Evolutionary conservation across 2,113 vertebrate genomes (phyloP), one percentile per base, ranked within the genome.

Genomic region (Oenanthe melanoleuca): DNA sequence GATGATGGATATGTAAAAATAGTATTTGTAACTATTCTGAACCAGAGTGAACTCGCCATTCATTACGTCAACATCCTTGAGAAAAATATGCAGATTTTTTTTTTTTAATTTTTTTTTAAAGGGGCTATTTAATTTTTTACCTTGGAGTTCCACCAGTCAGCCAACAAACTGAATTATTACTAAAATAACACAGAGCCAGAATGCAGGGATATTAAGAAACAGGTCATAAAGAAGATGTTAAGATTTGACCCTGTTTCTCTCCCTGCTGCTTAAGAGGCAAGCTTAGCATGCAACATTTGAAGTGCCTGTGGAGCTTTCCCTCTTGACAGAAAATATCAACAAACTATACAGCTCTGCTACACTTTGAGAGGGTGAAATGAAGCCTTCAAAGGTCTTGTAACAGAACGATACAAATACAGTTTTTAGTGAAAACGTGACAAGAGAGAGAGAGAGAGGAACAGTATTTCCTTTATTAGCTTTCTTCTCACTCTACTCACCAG

Each of bases 371-470:
- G 84, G 72, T 15, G 42, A 92, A 95, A 93, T 18, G 25, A 24
- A 83, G 47, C 64, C 53, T 90, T 78, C 86, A 92, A 85, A 93
- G 72, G 40, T 73, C 64, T 77, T 80, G 56, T 38, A 83, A 90
- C 29, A 61, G 55, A 94, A 86, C 78, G 49, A 88, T 45, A 83
- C 14, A 88, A 95, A 65, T 59, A 78, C 6, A 70, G 20, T 24
- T 80, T 90, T 65, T 86, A 71, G 72, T 64, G 44, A 88, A 80
- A 86, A 93, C 0, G 4, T 55, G 60, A 88, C 67, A 73, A 55
- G 11, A 34, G 25, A 72, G 33, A 67, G n/a, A 67, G 22, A 28
- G 18, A 66, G 47, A 13, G 37, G 55, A 78, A 33, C 34, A 20
- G 33, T 4, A 18, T 42, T 50, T 89, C 25, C n/a, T 91, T 67